Base-by-base conservation (phyloP, 2,797 vertebrate species). In the Sternotherus odoratus region DNA sequence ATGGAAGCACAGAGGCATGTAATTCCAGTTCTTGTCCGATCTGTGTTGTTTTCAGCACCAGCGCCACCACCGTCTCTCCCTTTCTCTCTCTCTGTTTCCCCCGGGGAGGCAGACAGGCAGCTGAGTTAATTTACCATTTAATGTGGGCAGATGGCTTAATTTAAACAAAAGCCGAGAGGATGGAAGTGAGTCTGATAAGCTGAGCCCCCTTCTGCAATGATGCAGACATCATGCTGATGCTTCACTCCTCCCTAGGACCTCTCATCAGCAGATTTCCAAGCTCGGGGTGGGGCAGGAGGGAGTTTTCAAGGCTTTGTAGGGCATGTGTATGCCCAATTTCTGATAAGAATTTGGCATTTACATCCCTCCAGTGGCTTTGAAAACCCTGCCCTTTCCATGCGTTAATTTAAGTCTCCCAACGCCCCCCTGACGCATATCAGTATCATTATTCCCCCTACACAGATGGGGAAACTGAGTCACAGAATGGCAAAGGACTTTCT, bases 131-230 rank as follows among this genome's bases (percentile, higher is more conserved):
- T 97, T 84, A 86, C 94, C 88, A 28, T 83, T 97, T 97, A 94
- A 93, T 95, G 95, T 94, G 96, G 94, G 92, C 97, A 98, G 97
- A 97, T 96, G 97, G 96, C 92, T 97, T 97, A 94, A 98, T 97
- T 95, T 97, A 96, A 96, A 94, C 95, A 93, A 93, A 97, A 96
- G 69, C 60, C 33, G 91, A 94, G 88, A 91, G 91, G 91, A 95
- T 91, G n/a, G 79, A 84, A 88, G 82, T 49, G 43, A 12, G 79
- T 2, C 79, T 90, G 30, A 60, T 77, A 86, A 87, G 72, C 24
- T 85, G 91, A 91, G 85, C 21, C 79, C 0, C 36, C 84, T 69
- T 50, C 69, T 33, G 10, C 72, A 46, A 33, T 30, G 33, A 3
- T 56, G 1, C 79, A 85, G n/a, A 24, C 36, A 39, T 36, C 39